Conservation (phyloP, 2,888 invertebrate genomes). For the Sarcophaga rosellei region DNA sequence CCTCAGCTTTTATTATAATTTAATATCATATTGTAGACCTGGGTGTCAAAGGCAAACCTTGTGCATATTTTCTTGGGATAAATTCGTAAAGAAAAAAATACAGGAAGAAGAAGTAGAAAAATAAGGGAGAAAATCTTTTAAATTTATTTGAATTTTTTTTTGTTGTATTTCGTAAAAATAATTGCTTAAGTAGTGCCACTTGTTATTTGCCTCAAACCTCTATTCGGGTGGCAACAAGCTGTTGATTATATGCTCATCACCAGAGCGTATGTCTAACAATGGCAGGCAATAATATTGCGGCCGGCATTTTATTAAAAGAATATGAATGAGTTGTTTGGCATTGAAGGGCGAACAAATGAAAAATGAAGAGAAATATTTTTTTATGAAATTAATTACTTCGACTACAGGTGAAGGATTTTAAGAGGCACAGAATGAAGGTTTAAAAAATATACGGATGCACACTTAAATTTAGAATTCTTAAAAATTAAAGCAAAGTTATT, state of each 20-base stretch:
- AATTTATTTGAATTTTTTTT: conserved; percentile 46
- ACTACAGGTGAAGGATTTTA: conserved; percentile 6
- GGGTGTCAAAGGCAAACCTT: conserved; percentile 52
- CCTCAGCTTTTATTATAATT: conserved; percentile 57
- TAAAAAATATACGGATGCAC: not conserved
- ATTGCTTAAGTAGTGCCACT: conserved; percentile 67
- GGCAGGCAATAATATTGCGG: not conserved
- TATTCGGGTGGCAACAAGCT: conserved; percentile 55
- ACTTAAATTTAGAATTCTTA: not conserved
- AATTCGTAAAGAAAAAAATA: conserved; percentile 13
- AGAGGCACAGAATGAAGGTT: not conserved
- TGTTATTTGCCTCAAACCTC: conserved; percentile 46
- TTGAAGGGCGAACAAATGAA: not conserved
- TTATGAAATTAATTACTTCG: conserved; percentile 58
- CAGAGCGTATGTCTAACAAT: conserved; percentile 4
- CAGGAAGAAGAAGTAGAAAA: not conserved
- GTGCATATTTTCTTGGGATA: conserved; percentile 16
- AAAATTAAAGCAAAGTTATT: not conserved
- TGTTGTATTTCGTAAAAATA: conserved; percentile 58
- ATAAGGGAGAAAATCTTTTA: not conserved
- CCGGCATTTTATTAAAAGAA: conserved; percentile 1
- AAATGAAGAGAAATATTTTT: conserved; percentile 47
- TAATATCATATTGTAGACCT: conserved; percentile 55
- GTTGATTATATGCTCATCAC: conserved; percentile 62
- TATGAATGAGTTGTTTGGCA: conserved; percentile 42